These are phyloP conservation scores for Netelia virgata DNA, from an alignment of 2,888 invertebrate species.

Conservation along the genomic window DNA sequence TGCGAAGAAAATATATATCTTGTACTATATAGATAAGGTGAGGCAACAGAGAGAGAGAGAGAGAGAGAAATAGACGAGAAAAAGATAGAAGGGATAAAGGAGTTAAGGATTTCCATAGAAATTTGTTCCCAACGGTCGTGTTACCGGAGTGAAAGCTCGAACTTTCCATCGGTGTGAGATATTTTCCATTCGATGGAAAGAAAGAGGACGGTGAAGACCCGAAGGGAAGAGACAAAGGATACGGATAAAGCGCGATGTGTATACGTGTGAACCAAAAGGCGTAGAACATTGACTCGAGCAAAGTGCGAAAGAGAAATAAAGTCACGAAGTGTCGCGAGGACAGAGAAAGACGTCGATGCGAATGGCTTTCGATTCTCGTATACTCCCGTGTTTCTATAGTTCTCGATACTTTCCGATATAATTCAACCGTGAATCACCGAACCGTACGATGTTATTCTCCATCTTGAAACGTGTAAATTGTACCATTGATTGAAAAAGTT, in stretches of 20 bases:
- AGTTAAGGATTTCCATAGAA: conserved; percentile 68
- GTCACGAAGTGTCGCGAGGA: neutral
- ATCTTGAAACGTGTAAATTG: neutral
- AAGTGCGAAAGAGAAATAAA: conserved; percentile 6
- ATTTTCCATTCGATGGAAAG: conserved; percentile 50
- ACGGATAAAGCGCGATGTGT: conserved; percentile 32
- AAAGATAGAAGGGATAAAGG: conserved; percentile 57
- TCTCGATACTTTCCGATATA: conserved; percentile 2
- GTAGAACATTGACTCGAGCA: conserved; percentile 10
- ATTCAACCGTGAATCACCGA: neutral
- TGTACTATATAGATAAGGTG: conserved; percentile 10
- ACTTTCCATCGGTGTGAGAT: conserved; percentile 48
- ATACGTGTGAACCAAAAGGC: conserved; percentile 43
- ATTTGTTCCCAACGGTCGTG: conserved; percentile 63
- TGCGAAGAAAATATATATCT: conserved; percentile 30
- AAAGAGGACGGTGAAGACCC: neutral
- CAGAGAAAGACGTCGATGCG: neutral
- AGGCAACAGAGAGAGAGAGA: conserved; percentile 18
- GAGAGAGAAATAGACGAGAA: conserved; percentile 29
- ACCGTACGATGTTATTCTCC: neutral
- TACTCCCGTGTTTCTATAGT: neutral
- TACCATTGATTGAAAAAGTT: conserved; percentile 4
- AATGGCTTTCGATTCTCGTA: neutral
- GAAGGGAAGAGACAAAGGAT: neutral
- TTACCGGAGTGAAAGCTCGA: conserved; percentile 56